Evolutionary conservation across 2,113 vertebrate genomes (phyloP).

Genomic region (Anseranas semipalmata): DNA sequence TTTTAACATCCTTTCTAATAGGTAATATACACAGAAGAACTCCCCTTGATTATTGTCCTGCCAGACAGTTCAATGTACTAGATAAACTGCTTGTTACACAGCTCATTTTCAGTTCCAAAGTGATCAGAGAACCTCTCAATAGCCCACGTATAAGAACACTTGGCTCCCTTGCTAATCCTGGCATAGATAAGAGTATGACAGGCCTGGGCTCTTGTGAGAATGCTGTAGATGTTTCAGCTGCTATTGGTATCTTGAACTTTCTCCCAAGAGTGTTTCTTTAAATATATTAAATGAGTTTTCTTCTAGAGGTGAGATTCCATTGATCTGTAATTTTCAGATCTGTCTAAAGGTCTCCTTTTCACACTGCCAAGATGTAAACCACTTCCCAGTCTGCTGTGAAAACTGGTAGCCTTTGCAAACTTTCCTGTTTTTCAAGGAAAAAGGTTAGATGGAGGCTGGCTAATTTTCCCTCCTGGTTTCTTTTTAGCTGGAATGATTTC

Average conservation of each 20-base stretch:
- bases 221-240: neutral
- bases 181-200: neutral
- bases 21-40: neutral
- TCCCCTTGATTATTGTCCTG: neutral
- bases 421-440: neutral
- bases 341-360: neutral
- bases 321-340: neutral
- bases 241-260: neutral
- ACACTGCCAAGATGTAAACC: neutral
- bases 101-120: neutral
- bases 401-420: neutral
- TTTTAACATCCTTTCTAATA: neutral
- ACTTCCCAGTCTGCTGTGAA: neutral
- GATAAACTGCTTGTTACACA: neutral
- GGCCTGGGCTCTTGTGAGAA: neutral
- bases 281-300: neutral
- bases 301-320: neutral
- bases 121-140: neutral
- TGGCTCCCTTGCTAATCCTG: neutral
- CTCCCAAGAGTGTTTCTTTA: neutral
- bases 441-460: neutral
- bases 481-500: neutral
- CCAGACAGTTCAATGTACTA: neutral
- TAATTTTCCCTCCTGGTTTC: neutral
- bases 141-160: accelerated